Evolutionary conservation across 2,888 invertebrate genomes (phyloP).

Genomic region (Mimachlamys varia): DNA sequence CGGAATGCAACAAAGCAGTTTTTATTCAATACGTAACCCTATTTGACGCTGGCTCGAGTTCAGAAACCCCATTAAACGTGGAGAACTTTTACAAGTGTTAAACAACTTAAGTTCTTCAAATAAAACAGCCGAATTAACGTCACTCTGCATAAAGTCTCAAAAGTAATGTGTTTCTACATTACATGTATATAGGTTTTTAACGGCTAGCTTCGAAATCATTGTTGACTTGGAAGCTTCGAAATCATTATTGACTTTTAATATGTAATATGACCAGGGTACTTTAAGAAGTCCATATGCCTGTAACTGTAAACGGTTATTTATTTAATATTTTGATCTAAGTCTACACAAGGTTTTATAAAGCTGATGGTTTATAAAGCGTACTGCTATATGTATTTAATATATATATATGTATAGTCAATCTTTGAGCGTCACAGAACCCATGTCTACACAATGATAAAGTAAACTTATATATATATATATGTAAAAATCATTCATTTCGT

Average conservation of each 20-base stretch:
- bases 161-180: not conserved
- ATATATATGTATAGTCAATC: not conserved
- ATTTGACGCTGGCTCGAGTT: not conserved
- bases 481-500: not conserved
- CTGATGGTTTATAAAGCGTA: not conserved
- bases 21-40: not conserved
- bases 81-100: slow-evolving; percentile 1
- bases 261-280: too few relatives aligned
- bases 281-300: not conserved
- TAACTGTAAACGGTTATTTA: not conserved
- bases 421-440: not conserved
- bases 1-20: not conserved
- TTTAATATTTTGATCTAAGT: not conserved
- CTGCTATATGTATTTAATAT: too few relatives aligned
- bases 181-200: too few relatives aligned
- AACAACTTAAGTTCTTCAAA: not conserved
- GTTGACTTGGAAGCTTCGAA: too few relatives aligned
- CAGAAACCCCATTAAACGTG: not conserved
- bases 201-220: too few relatives aligned
- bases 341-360: not conserved
- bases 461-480: not conserved
- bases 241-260: too few relatives aligned
- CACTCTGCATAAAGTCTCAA: not conserved
- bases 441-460: not conserved
- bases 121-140: not conserved